Evolutionary conservation across 2,888 invertebrate species (phyloP).

Genomic region (Pristionchus mayeri): DNA sequence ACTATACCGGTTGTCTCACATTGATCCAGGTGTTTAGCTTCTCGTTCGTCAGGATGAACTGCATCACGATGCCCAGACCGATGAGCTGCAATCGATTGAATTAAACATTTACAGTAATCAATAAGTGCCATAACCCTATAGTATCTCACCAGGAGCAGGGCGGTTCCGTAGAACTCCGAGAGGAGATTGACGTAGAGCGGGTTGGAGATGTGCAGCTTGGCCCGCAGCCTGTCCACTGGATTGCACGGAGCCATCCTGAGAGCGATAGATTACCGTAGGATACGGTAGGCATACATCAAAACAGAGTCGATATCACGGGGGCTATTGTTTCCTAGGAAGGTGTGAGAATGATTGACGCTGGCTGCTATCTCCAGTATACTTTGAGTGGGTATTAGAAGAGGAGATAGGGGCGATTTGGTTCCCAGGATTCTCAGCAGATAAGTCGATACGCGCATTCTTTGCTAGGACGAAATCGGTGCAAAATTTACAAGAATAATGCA

Average conservation of each 20-base stretch:
- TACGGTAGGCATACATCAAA: background rate
- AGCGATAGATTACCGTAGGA: background rate
- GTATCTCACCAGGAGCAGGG: constrained; percentile 64
- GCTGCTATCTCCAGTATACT: background rate
- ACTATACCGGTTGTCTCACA: constrained; percentile 49
- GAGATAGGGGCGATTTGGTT: background rate
- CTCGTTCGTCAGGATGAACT: constrained; percentile 68
- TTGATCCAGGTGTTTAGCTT: constrained; percentile 72
- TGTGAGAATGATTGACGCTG: constrained; percentile 25
- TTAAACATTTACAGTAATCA: background rate
- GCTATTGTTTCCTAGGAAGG: background rate
- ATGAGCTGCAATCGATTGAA: constrained; percentile 60
- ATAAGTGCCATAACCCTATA: constrained; percentile 1
- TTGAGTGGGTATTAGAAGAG: constrained; percentile 24
- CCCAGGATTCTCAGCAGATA: background rate
- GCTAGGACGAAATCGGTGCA: background rate
- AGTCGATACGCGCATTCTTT: constrained; percentile 18
- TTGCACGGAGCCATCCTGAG: constrained; percentile 4
- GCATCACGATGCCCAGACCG: constrained; percentile 69
- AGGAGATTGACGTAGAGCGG: constrained; percentile 65
- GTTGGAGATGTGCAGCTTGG: constrained; percentile 61
- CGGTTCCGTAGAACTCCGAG: constrained; percentile 71
- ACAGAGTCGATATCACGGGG: background rate
- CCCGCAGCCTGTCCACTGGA: constrained; percentile 60
- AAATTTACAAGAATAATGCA: too few species aligned